Evolutionary conservation across 1,140 invertebrate species (phyloP), one percentile per base, ranked within the genome.

Genomic region (Drosophila kanapiae): DNA sequence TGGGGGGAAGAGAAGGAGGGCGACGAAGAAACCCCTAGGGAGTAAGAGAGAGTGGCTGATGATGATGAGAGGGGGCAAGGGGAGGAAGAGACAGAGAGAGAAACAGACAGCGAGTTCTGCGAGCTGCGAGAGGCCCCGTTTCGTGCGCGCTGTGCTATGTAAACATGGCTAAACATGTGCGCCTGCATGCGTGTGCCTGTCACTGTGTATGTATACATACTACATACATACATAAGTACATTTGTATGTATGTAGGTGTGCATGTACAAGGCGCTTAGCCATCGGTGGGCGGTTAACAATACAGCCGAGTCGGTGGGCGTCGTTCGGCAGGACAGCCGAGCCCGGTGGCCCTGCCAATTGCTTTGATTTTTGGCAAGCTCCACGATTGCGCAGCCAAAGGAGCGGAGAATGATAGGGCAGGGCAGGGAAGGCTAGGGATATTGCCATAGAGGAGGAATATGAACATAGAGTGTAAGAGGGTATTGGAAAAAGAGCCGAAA

Each of bases 101-200:
- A 47, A 53, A 49, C 43, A 37, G 60, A 49, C n/a, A 58, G 56
- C 63, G 61, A 72, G 61, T 37, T 56, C 43, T 45, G 63, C 59
- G 75, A 75, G 61, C 43, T 45, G 63, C 59, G 75, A 75, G 61
- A 85, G 85, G 84, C 85, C 85, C 84, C 84, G 84, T 75, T 90
- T 90, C 85, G 74, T 78, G 54, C 58, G 65, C 69, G 72, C 85
- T 81, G 90, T 90, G 81, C 78, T 88, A 84, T 90, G 78, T 88
- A 88, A 88, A 78, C 84, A 91, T 62, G 62, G 57, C 82, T 82
- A 86, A 81, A 58, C 67, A 74, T 72, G 58, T 78, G 48, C 35
- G 53, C 51, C 38, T 75, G 53, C 62, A 62, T 82, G 68, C 60
- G 47, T 69, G 42, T 60, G 59, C 40, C 51, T 40, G 49, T 58